phyloP scores from a whole-genome alignment of 1,140 invertebrate genomes.

The Neodiprion virginianus region DNA sequence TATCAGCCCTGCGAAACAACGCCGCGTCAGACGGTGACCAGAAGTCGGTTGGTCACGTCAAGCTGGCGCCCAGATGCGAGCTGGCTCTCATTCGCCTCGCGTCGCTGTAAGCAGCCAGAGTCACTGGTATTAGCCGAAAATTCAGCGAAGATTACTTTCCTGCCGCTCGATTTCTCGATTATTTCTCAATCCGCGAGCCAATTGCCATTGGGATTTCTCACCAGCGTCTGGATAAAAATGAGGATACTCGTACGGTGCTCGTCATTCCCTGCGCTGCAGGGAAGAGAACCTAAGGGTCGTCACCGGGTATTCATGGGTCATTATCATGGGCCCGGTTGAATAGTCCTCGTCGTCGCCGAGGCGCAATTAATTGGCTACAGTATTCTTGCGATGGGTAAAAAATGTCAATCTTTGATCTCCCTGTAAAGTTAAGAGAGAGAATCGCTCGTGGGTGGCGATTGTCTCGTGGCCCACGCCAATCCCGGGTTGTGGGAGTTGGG shows the following conservation, averaged over 20 bases:
- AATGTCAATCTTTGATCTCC: slow-evolving; percentile 55
- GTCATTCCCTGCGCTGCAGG: too few relatives aligned
- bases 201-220: too few relatives aligned
- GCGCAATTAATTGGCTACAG: slow-evolving; percentile 59
- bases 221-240: too few relatives aligned
- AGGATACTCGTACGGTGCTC: too few relatives aligned
- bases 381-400: slow-evolving; percentile 38
- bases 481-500: slow-evolving; percentile 43
- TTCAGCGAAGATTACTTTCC: too few relatives aligned
- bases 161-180: too few relatives aligned
- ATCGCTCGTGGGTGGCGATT: slow-evolving; percentile 53
- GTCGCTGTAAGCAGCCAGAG: too few relatives aligned
- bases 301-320: background rate
- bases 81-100: too few relatives aligned
- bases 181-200: too few relatives aligned
- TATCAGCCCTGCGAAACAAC: background rate
- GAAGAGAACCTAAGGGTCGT: too few relatives aligned
- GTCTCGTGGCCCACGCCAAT: slow-evolving; percentile 52
- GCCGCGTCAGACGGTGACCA: slow-evolving; percentile 1
- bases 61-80: background rate
- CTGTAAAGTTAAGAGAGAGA: slow-evolving; percentile 30
- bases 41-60: slow-evolving; percentile 6
- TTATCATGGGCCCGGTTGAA: background rate
- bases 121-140: too few relatives aligned
- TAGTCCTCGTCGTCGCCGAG: slow-evolving; percentile 1